Percentiles rank a stretch among this genome's conserved stretches.
phyloP scores from a whole-genome alignment of 2,797 vertebrate species.

The Rhinichthys osculus region DNA sequence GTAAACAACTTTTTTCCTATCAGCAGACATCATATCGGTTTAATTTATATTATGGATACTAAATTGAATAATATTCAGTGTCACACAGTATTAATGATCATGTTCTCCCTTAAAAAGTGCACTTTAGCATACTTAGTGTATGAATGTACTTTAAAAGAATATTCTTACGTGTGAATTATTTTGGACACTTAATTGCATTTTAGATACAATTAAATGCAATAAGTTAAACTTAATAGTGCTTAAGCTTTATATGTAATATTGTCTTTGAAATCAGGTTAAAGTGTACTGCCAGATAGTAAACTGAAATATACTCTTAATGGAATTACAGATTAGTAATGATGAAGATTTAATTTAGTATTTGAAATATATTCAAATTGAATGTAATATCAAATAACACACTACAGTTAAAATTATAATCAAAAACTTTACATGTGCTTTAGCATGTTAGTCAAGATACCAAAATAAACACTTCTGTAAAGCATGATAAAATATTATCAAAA shows the following conservation, averaged over 20 bases:
- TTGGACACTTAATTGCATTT: neutral
- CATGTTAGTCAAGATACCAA: too few species aligned
- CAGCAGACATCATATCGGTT: neutral
- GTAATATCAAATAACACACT: too few species aligned
- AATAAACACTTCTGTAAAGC: too few species aligned
- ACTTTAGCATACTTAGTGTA: neutral
- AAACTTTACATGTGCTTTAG: too few species aligned
- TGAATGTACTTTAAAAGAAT: neutral
- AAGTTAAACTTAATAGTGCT: neutral
- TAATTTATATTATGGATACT: neutral
- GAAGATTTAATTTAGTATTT: too few species aligned
- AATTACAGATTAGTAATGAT: too few species aligned
- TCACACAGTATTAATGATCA: neutral
- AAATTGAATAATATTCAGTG: neutral
- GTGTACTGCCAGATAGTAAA: neutral
- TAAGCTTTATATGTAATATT: neutral
- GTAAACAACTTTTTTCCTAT: neutral
- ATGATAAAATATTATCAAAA: too few species aligned
- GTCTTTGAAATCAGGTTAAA: neutral
- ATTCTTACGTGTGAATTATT: neutral
- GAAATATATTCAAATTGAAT: too few species aligned
- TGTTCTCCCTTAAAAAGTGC: neutral
- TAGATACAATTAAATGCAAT: neutral
- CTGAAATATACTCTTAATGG: neutral
- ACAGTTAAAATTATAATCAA: too few species aligned